Conservation (phyloP, 2,113 vertebrate species). For the Petaurus breviceps region DNA sequence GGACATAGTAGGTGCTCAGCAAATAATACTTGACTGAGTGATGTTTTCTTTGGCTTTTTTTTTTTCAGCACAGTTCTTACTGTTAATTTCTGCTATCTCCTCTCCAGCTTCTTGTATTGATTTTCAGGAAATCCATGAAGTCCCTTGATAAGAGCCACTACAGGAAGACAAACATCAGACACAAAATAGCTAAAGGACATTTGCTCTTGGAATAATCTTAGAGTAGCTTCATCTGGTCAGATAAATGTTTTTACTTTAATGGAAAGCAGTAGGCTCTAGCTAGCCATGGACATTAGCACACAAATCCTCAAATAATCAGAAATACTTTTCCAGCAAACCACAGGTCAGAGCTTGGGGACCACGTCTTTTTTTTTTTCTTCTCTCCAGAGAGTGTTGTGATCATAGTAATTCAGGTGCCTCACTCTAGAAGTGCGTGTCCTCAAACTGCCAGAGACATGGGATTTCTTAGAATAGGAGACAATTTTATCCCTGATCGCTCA, state of each 20-base stretch:
- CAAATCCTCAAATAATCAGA: not conserved
- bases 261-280: slow-evolving; percentile 23
- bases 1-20: not conserved
- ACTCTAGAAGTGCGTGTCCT: not conserved
- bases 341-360: not conserved
- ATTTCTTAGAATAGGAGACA: not conserved
- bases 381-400: not conserved
- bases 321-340: not conserved
- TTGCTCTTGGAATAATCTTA: slow-evolving; percentile 73
- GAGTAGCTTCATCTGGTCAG: slow-evolving; percentile 67
- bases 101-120: slow-evolving; percentile 72
- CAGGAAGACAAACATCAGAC: slow-evolving; percentile 77
- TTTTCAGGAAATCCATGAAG: slow-evolving; percentile 76
- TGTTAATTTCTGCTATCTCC: slow-evolving; percentile 54
- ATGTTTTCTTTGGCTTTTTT: not conserved
- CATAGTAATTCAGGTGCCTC: too few species aligned
- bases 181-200: slow-evolving; percentile 76
- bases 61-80: not conserved
- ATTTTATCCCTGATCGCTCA: not conserved
- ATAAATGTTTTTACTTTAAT: slow-evolving; percentile 72
- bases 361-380: not conserved
- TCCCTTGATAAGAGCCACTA: slow-evolving; percentile 71
- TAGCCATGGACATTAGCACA: not conserved
- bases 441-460: not conserved
- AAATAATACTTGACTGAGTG: not conserved